Base-by-base conservation (phyloP, 2,797 vertebrate species). In the Melanotaenia parkinsoni region DNA sequence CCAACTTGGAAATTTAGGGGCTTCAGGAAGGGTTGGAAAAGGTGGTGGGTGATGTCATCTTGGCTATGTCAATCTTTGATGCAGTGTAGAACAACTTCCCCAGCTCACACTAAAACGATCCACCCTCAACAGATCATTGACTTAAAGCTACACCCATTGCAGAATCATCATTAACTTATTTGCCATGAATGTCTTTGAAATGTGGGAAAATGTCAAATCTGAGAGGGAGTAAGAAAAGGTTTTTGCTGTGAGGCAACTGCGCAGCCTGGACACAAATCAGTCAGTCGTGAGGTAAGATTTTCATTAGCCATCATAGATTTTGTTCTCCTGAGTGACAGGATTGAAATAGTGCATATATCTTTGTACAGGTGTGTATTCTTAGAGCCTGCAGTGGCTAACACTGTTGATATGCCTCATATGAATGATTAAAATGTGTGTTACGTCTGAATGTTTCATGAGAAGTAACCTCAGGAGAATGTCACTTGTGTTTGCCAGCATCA, bases 341-440 rank as follows among this genome's bases (percentile, higher is more conserved):
- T 58, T 50, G 6, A 73, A 69, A 67, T 51, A 56, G 14, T 71
- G 33, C n/a, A 50, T 61, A 45, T 24, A 1, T 64, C 10, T 71
- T 33, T 33, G 51, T 74, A 45, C 62, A 70, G 51, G 79, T 83
- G 74, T 69, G 76, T 67, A 68, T 60, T 47, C 73, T 81, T 40
- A 11, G 26, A 72, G 47, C 72, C 74, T 45, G 60, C 24, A 13
- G 66, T 2, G 37, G 53, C 82, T 71, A 74, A 66, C 73, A 69
- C 85, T 89, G 88, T 89, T 89, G 84, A 87, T 81, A 35, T 72
- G 67, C 73, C 62, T 75, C 33, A 64, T 86, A 90, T 92, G 72
- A 94, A 92, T 90, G 84, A 93, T 93, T 93, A 86, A 93, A 94
- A 92, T 90, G 84, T 92, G 86, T 92, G 92, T 81, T 86, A 84